Conservation (phyloP, 2,797 vertebrate species). For the Smutsia temminckii region DNA sequence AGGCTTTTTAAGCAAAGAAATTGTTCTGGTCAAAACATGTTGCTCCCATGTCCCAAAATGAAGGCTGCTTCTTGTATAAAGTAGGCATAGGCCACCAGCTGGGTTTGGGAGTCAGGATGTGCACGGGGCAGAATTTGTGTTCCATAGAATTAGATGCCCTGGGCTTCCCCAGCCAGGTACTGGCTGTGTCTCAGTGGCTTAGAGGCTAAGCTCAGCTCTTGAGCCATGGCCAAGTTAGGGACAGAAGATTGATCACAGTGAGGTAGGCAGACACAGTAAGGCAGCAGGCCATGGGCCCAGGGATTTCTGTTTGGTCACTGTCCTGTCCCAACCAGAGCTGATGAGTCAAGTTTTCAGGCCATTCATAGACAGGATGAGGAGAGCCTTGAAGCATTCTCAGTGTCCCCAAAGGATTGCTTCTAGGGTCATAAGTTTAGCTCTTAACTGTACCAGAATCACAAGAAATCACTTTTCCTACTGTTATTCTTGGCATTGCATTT, state of each 20-base stretch:
- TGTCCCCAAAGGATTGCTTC: not conserved
- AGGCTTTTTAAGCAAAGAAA: constrained; percentile 7
- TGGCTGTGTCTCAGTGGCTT: not conserved
- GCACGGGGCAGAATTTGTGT: not conserved
- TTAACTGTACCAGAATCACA: constrained; percentile 10
- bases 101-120: not conserved
- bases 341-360: constrained; percentile 30
- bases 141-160: not conserved
- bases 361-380: not conserved
- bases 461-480: constrained; percentile 27
- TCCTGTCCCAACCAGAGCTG: not conserved
- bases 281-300: not conserved
- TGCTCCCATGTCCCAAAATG: not conserved
- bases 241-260: not conserved
- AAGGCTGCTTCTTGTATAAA: not conserved
- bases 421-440: not conserved
- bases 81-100: not conserved
- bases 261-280: not conserved
- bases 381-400: not conserved
- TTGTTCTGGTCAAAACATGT: not conserved
- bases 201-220: not conserved
- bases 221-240: not conserved
- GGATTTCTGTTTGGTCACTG: constrained; percentile 33
- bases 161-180: not conserved
- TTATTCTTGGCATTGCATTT: constrained; percentile 68